A percentile compares a stretch with the other conserved stretches of the same genome.
phyloP scores from a whole-genome alignment of 2,113 vertebrate species.

The Tautogolabrus adspersus region DNA sequence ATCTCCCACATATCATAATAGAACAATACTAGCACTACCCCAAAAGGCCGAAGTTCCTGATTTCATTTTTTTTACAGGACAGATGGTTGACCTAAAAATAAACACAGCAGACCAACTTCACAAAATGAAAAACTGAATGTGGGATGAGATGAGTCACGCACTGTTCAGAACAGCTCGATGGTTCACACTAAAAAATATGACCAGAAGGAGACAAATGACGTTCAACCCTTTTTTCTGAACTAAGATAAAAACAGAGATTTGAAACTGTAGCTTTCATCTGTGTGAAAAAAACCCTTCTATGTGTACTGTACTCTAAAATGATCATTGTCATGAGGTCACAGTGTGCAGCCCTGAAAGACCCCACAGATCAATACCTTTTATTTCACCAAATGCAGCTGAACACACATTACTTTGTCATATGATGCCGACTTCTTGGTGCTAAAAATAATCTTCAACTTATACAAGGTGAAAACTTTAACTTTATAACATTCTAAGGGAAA shows the following conservation, averaged over 20 bases:
- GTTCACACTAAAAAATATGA: slow-evolving; percentile 34
- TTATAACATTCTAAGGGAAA: no score
- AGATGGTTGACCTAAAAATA: slow-evolving; percentile 76
- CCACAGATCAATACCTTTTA: no score
- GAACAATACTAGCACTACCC: slow-evolving; percentile 5
- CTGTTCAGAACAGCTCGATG: slow-evolving; percentile 43
- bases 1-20: slow-evolving; percentile 25
- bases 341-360: no score
- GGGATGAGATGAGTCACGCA: slow-evolving; percentile 73
- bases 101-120: slow-evolving; percentile 43
- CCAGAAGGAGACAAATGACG: slow-evolving; percentile 15
- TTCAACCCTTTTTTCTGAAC: background rate
- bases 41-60: slow-evolving; percentile 30
- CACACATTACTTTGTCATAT: no score
- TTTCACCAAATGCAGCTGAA: no score
- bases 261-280: background rate
- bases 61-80: slow-evolving; percentile 43
- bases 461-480: no score
- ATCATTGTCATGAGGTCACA: background rate
- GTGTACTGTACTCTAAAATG: background rate
- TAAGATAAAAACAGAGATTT: background rate
- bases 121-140: slow-evolving; percentile 66
- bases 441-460: no score
- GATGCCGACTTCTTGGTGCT: no score
- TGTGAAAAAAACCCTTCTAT: background rate